Percentiles rank a stretch among this genome's conserved stretches.
Conservation (phyloP, 2,888 invertebrate species). For the Agrilus mali region DNA sequence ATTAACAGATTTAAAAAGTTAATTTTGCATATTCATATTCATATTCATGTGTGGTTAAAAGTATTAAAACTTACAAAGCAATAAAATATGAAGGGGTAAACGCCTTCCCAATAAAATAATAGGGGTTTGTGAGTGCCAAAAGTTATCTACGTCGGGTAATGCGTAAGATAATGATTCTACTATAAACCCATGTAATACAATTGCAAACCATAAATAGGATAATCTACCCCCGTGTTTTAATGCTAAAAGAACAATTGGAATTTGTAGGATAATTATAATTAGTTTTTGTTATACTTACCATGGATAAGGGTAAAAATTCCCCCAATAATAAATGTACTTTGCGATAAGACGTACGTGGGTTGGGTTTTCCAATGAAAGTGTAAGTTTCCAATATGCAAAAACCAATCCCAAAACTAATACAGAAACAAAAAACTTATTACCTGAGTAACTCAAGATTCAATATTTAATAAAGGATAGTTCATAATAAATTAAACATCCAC, state of each 20-base stretch:
- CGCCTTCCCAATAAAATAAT: constrained; percentile 58
- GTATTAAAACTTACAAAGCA: constrained; percentile 48
- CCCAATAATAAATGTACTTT: constrained; percentile 46
- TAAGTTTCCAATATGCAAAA: constrained; percentile 43
- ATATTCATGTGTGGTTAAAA: neutral
- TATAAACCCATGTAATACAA: constrained; percentile 58
- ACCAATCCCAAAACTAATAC: constrained; percentile 50
- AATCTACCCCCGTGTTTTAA: constrained; percentile 57
- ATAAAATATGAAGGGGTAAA: constrained; percentile 58
- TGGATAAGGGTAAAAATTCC: constrained; percentile 53
- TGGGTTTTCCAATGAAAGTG: constrained; percentile 48
- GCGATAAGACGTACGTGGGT: constrained; percentile 52
- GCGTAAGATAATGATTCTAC: constrained; percentile 59
- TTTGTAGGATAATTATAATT: neutral
- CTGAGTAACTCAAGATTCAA: too few relatives aligned
- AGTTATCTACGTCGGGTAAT: constrained; percentile 65
- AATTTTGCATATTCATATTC: too few relatives aligned
- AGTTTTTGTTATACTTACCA: constrained; percentile 37
- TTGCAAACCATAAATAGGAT: constrained; percentile 61
- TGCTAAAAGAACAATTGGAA: constrained; percentile 38
- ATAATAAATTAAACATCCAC: too few relatives aligned
- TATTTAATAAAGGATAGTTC: too few relatives aligned
- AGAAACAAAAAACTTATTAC: constrained; percentile 10
- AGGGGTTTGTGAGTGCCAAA: constrained; percentile 72
- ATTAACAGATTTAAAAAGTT: neutral